A percentile compares a stretch with the other conserved stretches of the same genome.
Conservation (phyloP, 2,113 vertebrate genomes). For the Gallinago paraguaiae region DNA sequence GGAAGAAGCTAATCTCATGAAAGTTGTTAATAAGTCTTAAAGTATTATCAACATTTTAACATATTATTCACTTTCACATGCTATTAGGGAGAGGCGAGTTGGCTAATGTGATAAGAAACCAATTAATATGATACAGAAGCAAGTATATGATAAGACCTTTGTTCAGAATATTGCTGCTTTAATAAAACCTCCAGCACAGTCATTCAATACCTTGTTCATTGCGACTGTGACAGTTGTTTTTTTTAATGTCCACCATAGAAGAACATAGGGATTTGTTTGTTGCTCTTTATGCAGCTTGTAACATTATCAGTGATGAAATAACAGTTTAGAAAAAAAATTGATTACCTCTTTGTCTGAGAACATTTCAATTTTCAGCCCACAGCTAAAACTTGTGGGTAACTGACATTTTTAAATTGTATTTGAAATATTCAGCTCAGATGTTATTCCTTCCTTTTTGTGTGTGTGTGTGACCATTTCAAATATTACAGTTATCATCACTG, state of each 20-base stretch:
- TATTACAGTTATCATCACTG: neutral
- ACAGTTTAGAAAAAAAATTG: neutral
- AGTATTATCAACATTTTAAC: slow-evolving; percentile 58
- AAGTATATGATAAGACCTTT: slow-evolving; percentile 66
- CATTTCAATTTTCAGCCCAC: neutral
- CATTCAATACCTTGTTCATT: slow-evolving; percentile 43
- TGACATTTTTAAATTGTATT: neutral
- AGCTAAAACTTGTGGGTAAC: neutral
- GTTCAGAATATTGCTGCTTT: slow-evolving; percentile 54
- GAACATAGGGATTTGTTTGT: neutral
- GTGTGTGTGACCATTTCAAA: neutral
- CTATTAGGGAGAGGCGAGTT: slow-evolving; percentile 40
- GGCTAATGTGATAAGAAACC: slow-evolving; percentile 69
- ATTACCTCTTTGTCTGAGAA: neutral
- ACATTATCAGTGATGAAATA: neutral
- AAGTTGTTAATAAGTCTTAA: slow-evolving; percentile 65
- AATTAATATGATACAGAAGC: slow-evolving; percentile 64
- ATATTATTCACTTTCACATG: slow-evolving; percentile 40
- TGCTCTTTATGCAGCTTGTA: neutral
- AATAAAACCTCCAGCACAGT: slow-evolving; percentile 52
- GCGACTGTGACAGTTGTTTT: neutral
- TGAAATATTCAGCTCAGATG: neutral
- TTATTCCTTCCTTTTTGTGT: neutral
- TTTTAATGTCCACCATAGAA: neutral
- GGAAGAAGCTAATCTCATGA: slow-evolving; percentile 46